Base-by-base conservation (phyloP, 2,797 vertebrate species). In the Pseudomugil tenellus region DNA sequence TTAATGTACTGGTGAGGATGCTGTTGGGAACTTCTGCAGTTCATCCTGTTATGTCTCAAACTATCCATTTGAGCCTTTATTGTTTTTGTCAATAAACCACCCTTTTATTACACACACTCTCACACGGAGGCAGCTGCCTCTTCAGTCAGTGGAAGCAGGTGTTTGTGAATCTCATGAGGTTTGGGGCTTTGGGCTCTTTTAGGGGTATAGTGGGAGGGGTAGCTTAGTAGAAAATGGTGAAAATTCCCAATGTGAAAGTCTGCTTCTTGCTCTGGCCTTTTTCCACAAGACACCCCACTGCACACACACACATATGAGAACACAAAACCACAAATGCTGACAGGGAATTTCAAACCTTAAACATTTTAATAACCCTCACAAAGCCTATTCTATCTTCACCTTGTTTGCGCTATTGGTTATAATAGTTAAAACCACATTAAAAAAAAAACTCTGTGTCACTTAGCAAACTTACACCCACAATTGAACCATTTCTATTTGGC, bases 171-270 rank as follows among this genome's bases (percentile, higher is more conserved):
- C 90, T 91, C 87, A 19, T 89, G 91, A 85, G 91, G 78, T 86
- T 90, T 46, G 43, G 41, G 90, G 80, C 62, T 80, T 85, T 81
- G 58, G 62, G 4, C 6, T 58, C 48, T 25, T 57, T 58, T 21
- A 1, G 6, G 16, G 37, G 37, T 2, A 16, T 3, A 19, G 9
- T 3, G 43, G 43, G 43, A n/a, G 43, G 2, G 19, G n/a, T 17
- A 41, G 14, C 17, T 19, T 55, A 72, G 81, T 61, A 85, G 58
- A 78, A 84, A 77, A 91, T 87, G 83, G 75, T 89, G 82, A 87
- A 39, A 90, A 91, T 90, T 93, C 91, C 89, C 84, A 87, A 77
- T 91, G 85, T 92, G 92, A 94, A 92, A 93, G 92, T 93, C 90
- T 93, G 88, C 89, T 79, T 80, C 70, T 85, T 75, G 73, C 77